Base-by-base conservation (phyloP, 2,888 invertebrate genomes). In the Fragum whitleyi region DNA sequence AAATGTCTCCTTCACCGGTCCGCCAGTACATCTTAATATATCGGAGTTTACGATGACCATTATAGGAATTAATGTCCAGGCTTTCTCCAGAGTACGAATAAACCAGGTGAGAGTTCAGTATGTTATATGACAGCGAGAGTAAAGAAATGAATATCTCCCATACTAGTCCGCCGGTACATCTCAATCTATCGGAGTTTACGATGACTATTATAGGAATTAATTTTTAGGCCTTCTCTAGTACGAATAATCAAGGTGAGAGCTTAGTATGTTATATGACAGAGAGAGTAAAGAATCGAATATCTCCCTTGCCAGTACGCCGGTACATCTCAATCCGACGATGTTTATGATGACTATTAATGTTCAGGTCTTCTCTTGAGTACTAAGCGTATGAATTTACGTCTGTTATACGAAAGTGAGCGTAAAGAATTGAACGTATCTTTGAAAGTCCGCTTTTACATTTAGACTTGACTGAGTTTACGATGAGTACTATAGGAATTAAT, bases 401-500 rank as follows among this genome's bases (percentile, higher is more conserved):
- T 32, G 14, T 14, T n/a, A 11, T 61, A 61, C 32, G 61, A 61
- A 19, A 28, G 6, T 7, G 61, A 61, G 11, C 19, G n/a, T 14
- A 29, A 32, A n/a, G 21, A 29, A 29, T 28, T 61, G 2, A 61
- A 61, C 32, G 61, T 61, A 5, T 61, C 61, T n/a, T 61, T n/a
- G 1, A 32, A n/a, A 0, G 5, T 28, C 61, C 32, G n/a, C 61
- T 32, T 32, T 32, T 32, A 19, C 61, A 32, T n/a, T 61, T 61
- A 32, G 11, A n/a, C 32, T 19, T 61, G 28, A 32, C 14, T 14
- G 9, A 61, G 2, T 61, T 61, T n/a, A 61, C 5, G 5, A 14
- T 61, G 61, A 61, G 32, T 14, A n/a, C 26, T 26, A 23, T 57
- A 3, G 28, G 57, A 23, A 28, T 57, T 9, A 57, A 57, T 26